Evolutionary conservation across 2,113 vertebrate genomes (phyloP).

Genomic region (Hypanus sabinus): DNA sequence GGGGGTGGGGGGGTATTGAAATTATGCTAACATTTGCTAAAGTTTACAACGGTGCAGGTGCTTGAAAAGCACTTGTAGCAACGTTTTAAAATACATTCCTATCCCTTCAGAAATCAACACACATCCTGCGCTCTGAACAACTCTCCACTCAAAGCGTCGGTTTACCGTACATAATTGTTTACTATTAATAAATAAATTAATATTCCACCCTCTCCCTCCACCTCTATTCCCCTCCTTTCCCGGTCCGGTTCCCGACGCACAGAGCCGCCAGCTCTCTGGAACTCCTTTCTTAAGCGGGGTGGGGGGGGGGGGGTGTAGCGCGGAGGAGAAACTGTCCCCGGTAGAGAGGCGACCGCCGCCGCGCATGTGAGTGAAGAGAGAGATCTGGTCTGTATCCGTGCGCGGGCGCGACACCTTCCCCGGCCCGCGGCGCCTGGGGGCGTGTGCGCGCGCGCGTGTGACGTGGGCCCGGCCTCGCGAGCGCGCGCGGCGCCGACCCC

Average conservation of each 20-base stretch:
- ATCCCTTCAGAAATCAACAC: background rate
- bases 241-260: no score
- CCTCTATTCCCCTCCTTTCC: no score
- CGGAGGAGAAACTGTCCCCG: background rate
- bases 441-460: background rate
- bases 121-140: background rate
- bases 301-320: no score
- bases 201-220: no score
- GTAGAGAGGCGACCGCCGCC: background rate
- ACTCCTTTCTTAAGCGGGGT: background rate
- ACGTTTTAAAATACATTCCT: background rate
- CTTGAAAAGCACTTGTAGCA: background rate
- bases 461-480: background rate
- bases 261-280: no score
- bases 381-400: background rate
- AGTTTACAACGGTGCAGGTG: background rate
- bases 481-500: background rate
- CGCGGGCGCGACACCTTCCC: background rate
- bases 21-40: background rate
- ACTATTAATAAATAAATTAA: no score
- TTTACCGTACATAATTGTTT: background rate
- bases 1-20: background rate
- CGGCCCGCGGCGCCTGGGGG: background rate
- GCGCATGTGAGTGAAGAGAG: background rate
- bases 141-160: background rate